Conservation (phyloP, 2,888 invertebrate species). For the Melinaea menophilus region DNA sequence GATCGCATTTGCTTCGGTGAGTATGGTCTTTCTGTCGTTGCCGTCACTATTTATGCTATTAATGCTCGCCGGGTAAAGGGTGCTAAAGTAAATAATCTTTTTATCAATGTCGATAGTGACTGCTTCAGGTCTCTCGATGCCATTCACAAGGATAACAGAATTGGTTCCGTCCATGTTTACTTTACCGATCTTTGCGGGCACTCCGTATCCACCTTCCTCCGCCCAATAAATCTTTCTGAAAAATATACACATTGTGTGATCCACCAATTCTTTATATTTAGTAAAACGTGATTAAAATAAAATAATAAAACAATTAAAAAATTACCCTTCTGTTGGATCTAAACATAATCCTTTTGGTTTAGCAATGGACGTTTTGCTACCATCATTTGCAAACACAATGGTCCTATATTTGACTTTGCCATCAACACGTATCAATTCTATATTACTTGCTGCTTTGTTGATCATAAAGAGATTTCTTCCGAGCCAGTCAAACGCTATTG, state of each 20-base stretch:
- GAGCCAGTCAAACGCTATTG: constrained; percentile 97
- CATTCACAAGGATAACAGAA: constrained; percentile 83
- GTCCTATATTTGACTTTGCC: constrained; percentile 90
- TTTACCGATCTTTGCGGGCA: constrained; percentile 91
- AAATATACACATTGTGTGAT: constrained; percentile 27
- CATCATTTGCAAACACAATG: constrained; percentile 93
- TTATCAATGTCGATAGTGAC: constrained; percentile 90
- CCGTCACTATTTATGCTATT: constrained; percentile 86
- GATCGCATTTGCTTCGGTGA: constrained; percentile 84
- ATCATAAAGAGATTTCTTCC: constrained; percentile 96
- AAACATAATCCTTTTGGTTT: constrained; percentile 92
- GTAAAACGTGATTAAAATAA: neutral
- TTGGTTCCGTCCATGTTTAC: constrained; percentile 96
- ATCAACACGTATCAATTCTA: constrained; percentile 92
- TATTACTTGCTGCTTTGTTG: constrained; percentile 91
- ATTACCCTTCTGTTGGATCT: constrained; percentile 93
- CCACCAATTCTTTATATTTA: no score
- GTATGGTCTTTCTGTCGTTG: constrained; percentile 80
- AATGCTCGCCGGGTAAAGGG: constrained; percentile 84
- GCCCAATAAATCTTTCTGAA: constrained; percentile 94
- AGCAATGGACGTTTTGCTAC: constrained; percentile 89
- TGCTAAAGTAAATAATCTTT: constrained; percentile 92
- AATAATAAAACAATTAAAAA: neutral
- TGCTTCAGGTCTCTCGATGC: constrained; percentile 87
- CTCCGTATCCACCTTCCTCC: constrained; percentile 94